Conservation (phyloP, 2,113 vertebrate genomes). For the Paraplagusia blochii region DNA sequence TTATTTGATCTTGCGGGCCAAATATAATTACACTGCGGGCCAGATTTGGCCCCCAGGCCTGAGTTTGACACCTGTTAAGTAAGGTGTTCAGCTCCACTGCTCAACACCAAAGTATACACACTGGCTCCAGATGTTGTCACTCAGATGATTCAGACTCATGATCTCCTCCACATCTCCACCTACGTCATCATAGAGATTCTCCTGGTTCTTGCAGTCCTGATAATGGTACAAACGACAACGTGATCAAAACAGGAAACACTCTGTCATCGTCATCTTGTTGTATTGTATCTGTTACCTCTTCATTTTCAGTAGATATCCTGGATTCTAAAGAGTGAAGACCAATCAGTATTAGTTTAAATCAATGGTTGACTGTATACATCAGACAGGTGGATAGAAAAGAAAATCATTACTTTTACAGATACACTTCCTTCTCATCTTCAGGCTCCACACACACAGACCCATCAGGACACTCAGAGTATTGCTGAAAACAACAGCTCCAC, state of each 20-base stretch:
- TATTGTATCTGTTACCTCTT: not conserved
- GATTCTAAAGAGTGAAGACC: not conserved
- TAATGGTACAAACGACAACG: not conserved
- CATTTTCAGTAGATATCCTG: not conserved
- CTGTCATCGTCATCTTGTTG: not conserved
- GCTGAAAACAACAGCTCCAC: slow-evolving; percentile 21
- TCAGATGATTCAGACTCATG: not conserved
- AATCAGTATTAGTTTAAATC: not conserved
- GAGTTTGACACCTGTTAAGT: too few relatives aligned
- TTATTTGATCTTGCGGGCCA: too few relatives aligned
- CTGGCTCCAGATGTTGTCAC: not conserved
- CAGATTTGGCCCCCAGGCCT: too few relatives aligned
- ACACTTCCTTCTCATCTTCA: slow-evolving; percentile 6
- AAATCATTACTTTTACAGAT: not conserved
- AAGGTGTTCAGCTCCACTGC: slow-evolving; percentile 7
- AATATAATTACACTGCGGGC: too few relatives aligned
- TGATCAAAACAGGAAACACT: not conserved
- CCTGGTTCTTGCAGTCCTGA: not conserved
- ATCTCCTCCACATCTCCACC: not conserved
- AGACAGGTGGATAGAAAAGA: not conserved
- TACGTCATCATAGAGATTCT: slow-evolving; percentile 19
- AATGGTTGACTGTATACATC: not conserved
- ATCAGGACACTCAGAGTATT: slow-evolving; percentile 17
- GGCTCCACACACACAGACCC: not conserved
- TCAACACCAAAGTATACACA: slow-evolving; percentile 40